phyloP scores from a whole-genome alignment of 1,140 invertebrate species.

The Ceratoteleas bidentatus region DNA sequence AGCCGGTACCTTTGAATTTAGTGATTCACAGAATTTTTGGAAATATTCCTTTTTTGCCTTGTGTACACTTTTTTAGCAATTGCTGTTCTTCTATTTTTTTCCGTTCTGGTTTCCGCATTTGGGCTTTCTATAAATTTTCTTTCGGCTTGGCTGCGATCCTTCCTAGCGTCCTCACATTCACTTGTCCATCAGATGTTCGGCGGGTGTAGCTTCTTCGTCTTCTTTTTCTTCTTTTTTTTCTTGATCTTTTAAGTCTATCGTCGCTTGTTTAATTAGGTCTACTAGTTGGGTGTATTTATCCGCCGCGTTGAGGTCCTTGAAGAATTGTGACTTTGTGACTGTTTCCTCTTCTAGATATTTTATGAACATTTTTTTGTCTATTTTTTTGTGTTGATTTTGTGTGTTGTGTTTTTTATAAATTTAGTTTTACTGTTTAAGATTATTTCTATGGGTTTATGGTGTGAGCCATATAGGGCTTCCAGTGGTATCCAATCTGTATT shows the following conservation, averaged over 20 bases:
- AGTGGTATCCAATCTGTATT: not conserved
- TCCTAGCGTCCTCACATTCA: conserved; percentile 10
- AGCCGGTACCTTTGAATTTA: conserved; percentile 2
- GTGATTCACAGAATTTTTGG: conserved; percentile 3
- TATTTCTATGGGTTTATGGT: conserved; percentile 21
- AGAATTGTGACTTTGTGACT: too few relatives aligned
- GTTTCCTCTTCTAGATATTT: too few relatives aligned
- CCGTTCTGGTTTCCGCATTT: not conserved
- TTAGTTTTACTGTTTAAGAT: too few relatives aligned
- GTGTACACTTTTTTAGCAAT: conserved; percentile 22
- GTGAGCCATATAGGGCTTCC: not conserved
- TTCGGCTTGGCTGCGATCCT: conserved; percentile 6
- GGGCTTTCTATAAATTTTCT: conserved; percentile 14
- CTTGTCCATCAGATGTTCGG: conserved; percentile 22
- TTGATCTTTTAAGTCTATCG: conserved; percentile 1
- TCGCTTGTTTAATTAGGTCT: too few relatives aligned
- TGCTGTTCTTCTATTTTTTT: conserved; percentile 14
- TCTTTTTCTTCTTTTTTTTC: not conserved
- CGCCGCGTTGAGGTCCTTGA: too few relatives aligned
- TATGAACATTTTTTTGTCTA: too few relatives aligned
- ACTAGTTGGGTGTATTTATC: too few relatives aligned
- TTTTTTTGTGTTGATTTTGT: too few relatives aligned
- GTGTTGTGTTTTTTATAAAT: too few relatives aligned
- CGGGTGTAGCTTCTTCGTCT: not conserved
- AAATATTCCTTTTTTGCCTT: conserved; percentile 12